Percentiles rank a stretch among this genome's conserved stretches.
Conservation (phyloP, 2,888 invertebrate genomes). For the Chelonus formosanus region DNA sequence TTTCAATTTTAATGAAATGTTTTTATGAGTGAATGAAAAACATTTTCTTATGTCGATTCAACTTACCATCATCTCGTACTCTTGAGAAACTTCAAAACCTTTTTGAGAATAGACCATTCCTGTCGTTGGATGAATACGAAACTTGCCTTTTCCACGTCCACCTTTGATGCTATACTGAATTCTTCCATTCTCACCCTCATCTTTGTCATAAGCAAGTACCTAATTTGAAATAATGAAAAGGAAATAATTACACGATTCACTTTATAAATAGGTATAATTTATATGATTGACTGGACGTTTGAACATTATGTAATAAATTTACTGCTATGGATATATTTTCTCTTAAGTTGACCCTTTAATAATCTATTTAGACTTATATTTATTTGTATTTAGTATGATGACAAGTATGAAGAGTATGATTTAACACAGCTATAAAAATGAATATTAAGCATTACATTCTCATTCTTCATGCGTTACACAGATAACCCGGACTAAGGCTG, state of each 20-base stretch:
- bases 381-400: background rate
- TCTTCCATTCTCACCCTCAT: slow-evolving; percentile 82
- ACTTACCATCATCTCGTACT: slow-evolving; percentile 74
- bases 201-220: slow-evolving; percentile 85
- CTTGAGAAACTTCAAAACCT: slow-evolving; percentile 75
- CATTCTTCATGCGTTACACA: slow-evolving; percentile 42
- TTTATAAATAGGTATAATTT: no score
- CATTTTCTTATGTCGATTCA: slow-evolving; percentile 7
- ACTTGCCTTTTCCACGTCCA: slow-evolving; percentile 80
- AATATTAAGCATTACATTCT: slow-evolving; percentile 39
- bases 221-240: slow-evolving; percentile 55
- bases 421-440: slow-evolving; percentile 20
- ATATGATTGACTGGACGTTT: background rate
- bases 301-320: background rate
- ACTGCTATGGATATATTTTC: background rate
- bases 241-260: no score
- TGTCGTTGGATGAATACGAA: slow-evolving; percentile 82
- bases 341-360: background rate
- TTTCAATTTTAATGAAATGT: slow-evolving; percentile 21
- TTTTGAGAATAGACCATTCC: slow-evolving; percentile 84
- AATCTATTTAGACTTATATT: background rate
- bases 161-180: slow-evolving; percentile 84
- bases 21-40: slow-evolving; percentile 16
- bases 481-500: slow-evolving; percentile 6
- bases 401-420: background rate